These are phyloP conservation scores for Nothoprocta perdicaria DNA, from an alignment of 2,113 vertebrate genomes.

Conservation along the genomic window DNA sequence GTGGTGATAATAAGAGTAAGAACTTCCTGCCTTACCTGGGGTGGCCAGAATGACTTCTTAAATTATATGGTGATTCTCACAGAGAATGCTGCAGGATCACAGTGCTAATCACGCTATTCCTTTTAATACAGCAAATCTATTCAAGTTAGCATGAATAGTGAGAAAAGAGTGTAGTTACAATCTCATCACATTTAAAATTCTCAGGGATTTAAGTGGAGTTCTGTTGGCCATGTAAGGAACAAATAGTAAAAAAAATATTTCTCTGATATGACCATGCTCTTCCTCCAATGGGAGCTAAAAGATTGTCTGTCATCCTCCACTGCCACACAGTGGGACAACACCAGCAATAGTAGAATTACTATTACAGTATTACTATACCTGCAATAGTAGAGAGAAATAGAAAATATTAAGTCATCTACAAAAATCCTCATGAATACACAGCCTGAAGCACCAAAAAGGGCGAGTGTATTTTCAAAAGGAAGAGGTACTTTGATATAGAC, in stretches of 20 bases:
- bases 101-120: rapidly evolving
- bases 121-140: background rate
- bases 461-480: background rate
- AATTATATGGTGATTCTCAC: background rate
- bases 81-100: background rate
- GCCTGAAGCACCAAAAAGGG: background rate
- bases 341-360: background rate
- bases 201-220: background rate
- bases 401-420: background rate
- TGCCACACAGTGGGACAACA: background rate
- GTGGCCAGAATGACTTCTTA: background rate
- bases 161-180: background rate
- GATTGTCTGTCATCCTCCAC: background rate
- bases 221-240: background rate
- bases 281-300: background rate
- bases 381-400: background rate
- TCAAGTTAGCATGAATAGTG: background rate
- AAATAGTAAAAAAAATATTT: rapidly evolving
- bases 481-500: background rate
- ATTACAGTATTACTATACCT: no score
- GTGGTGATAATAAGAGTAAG: background rate
- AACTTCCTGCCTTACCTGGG: background rate
- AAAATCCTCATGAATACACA: background rate
- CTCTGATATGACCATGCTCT: background rate
- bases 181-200: background rate